phyloP scores from a whole-genome alignment of 2,113 vertebrate genomes.

The Neogobius melanostomus region DNA sequence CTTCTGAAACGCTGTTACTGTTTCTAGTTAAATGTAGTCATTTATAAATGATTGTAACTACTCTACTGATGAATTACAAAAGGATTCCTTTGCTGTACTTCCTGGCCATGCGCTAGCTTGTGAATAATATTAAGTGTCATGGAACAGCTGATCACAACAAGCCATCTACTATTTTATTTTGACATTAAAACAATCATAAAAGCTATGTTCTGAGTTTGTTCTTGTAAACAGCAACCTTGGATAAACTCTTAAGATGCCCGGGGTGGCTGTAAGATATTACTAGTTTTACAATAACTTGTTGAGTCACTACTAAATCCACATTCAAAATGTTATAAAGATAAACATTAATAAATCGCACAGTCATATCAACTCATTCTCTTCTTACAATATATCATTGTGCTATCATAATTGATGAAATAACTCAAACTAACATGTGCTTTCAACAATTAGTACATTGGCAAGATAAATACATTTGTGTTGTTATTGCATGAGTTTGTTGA shows the following conservation, averaged over 20 bases:
- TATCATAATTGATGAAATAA: too few species aligned
- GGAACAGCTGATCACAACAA: constrained; percentile 22
- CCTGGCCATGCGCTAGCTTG: neutral
- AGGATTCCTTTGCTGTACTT: constrained; percentile 16
- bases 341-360: too few species aligned
- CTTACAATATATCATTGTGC: too few species aligned
- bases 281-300: neutral
- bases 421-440: too few species aligned
- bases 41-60: constrained; percentile 3
- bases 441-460: too few species aligned
- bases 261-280: neutral
- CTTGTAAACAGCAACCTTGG: neutral
- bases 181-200: constrained; percentile 52
- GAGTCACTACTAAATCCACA: constrained; percentile 6
- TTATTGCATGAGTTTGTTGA: constrained; percentile 68
- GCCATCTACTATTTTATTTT: constrained; percentile 48
- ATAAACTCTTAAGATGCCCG: neutral
- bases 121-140: constrained; percentile 41
- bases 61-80: constrained; percentile 9
- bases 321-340: neutral
- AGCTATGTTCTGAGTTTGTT: neutral
- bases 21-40: constrained; percentile 14
- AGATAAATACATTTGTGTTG: neutral
- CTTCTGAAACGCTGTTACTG: constrained; percentile 11
- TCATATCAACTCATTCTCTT: too few species aligned